Evolutionary conservation across 2,113 vertebrate genomes (phyloP).

Genomic region (Thalassoma bifasciatum): DNA sequence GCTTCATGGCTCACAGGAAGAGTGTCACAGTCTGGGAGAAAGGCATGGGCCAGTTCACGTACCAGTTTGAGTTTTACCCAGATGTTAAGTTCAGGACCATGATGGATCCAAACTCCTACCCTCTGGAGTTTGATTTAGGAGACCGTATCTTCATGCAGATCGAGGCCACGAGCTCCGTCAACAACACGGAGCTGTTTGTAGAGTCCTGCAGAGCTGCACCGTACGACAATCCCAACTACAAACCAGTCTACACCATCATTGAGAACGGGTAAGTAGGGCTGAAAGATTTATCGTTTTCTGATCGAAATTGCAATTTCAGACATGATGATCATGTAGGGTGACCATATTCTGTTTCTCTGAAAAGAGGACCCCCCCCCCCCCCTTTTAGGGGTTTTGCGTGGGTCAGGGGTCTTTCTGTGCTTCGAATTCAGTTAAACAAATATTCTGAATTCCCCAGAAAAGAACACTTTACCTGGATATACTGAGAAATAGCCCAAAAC

Average conservation of each 20-base stretch:
- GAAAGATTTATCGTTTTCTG: too few relatives aligned
- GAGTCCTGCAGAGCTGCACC: conserved; percentile 80
- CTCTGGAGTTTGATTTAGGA: conserved; percentile 63
- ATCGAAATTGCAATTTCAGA: too few relatives aligned
- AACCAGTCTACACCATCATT: conserved; percentile 75
- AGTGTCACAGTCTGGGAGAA: conserved; percentile 67
- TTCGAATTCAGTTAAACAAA: too few relatives aligned
- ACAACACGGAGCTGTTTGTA: conserved; percentile 79
- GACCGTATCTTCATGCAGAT: conserved; percentile 76
- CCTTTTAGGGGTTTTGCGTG: too few relatives aligned
- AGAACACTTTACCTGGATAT: too few relatives aligned
- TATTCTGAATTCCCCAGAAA: too few relatives aligned
- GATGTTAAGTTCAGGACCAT: conserved; percentile 29
- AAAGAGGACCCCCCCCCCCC: too few relatives aligned
- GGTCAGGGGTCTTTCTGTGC: too few relatives aligned
- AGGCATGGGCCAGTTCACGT: conserved; percentile 80
- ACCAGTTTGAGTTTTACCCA: conserved; percentile 78
- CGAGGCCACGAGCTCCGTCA: conserved; percentile 57
- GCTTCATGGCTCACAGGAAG: conserved; percentile 64
- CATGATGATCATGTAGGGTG: too few relatives aligned
- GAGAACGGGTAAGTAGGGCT: conserved; percentile 76
- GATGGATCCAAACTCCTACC: conserved; percentile 58
- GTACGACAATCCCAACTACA: conserved; percentile 73
- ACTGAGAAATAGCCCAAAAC: too few relatives aligned
- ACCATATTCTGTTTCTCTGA: too few relatives aligned